Conservation (phyloP, 30 jellyfish, hydroid and myxozoan species). For the Rhopilema esculentum region DNA sequence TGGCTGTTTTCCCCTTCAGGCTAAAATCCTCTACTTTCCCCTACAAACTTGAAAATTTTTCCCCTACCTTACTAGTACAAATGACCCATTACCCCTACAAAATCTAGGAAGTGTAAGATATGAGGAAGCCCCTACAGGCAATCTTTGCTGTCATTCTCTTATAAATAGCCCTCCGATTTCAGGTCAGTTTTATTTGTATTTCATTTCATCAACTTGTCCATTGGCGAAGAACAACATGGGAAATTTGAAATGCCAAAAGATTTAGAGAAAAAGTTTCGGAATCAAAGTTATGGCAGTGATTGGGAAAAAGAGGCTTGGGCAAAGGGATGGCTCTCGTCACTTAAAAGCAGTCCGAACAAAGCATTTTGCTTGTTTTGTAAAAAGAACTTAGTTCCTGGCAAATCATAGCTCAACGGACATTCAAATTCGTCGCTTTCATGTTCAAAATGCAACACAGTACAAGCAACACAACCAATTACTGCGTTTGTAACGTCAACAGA, state of each 20-base stretch:
- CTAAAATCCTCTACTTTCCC: too few species aligned
- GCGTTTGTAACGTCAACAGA: constrained; percentile 16
- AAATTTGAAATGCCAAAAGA: constrained; percentile 28
- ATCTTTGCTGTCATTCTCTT: too few species aligned
- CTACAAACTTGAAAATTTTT: too few species aligned
- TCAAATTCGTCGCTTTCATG: constrained; percentile 10
- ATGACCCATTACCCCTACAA: too few species aligned
- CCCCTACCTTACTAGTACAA: too few species aligned
- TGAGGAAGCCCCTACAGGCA: too few species aligned
- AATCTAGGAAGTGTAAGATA: too few species aligned
- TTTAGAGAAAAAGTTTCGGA: constrained; percentile 6
- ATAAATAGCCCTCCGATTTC: too few species aligned
- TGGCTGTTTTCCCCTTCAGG: too few species aligned
- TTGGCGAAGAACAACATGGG: neutral
- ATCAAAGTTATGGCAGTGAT: constrained; percentile 55
- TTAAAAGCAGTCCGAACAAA: constrained; percentile 18
- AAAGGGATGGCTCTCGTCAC: constrained; percentile 43
- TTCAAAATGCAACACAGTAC: constrained; percentile 12
- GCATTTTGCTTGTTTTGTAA: constrained; percentile 40
- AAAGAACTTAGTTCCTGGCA: constrained; percentile 15
- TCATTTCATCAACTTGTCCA: neutral
- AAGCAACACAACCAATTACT: constrained; percentile 18
- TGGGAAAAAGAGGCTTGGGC: constrained; percentile 69
- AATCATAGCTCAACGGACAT: constrained; percentile 33
- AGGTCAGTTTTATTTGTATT: too few species aligned